Evolutionary conservation across 1,140 invertebrate genomes (phyloP).

Genomic region (Microplitis mediator): DNA sequence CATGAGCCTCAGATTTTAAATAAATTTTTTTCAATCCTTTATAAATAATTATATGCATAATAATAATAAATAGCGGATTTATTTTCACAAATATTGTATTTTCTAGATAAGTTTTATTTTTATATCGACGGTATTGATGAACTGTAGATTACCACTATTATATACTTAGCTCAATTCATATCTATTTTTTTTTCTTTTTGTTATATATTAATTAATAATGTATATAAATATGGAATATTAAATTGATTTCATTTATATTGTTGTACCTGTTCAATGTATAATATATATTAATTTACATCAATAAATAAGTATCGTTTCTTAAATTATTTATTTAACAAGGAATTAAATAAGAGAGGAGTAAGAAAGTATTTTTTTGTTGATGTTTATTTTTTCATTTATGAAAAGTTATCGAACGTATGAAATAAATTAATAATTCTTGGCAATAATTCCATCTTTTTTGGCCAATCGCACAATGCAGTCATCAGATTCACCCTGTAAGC

Average conservation of each 20-base stretch:
- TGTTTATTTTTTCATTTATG: constrained; percentile 22
- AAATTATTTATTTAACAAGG: background rate
- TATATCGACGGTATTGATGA: constrained; percentile 20
- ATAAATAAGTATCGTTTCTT: too few relatives aligned
- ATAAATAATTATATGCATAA: too few relatives aligned
- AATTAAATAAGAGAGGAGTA: background rate
- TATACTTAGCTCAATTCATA: constrained; percentile 11
- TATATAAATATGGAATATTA: constrained; percentile 23
- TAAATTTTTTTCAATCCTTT: too few relatives aligned
- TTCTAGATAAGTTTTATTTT: constrained; percentile 33
- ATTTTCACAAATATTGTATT: constrained; percentile 13
- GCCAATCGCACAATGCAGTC: constrained; percentile 94
- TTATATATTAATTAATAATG: constrained; percentile 29
- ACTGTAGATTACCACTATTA: constrained; percentile 8
- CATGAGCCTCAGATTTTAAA: too few relatives aligned
- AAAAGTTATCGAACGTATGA: constrained; percentile 8
- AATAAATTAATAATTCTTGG: constrained; percentile 70
- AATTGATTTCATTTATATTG: background rate
- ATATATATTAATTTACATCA: background rate
- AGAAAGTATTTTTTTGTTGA: background rate
- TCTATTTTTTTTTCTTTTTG: background rate
- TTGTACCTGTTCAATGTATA: background rate
- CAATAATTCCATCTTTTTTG: constrained; percentile 91
- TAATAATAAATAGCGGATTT: too few relatives aligned
- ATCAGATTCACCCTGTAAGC: constrained; percentile 89